A percentile compares a stretch with the other conserved stretches of the same genome.
Conservation (phyloP, 2,113 vertebrate genomes). For the Scolopax mira region DNA sequence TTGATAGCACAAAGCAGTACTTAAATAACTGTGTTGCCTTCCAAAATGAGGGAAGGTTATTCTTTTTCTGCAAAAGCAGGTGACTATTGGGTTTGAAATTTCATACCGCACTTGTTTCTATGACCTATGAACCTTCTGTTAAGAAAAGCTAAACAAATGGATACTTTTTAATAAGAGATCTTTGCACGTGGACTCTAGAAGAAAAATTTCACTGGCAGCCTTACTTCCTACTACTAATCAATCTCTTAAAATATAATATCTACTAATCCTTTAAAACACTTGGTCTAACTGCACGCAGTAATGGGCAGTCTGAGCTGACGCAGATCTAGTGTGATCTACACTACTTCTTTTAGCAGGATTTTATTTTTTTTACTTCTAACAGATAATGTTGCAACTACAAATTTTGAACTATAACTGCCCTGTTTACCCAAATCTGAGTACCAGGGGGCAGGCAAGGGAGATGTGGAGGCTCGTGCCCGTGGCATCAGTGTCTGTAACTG, state of each 20-base stretch:
- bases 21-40: background rate
- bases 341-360: background rate
- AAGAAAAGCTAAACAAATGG: slow-evolving; percentile 15
- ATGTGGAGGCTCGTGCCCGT: background rate
- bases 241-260: background rate
- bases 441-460: background rate
- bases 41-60: background rate
- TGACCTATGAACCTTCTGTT: background rate
- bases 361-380: background rate
- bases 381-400: background rate
- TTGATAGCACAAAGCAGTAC: background rate
- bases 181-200: background rate
- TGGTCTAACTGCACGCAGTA: background rate
- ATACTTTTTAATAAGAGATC: slow-evolving; percentile 22
- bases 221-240: background rate
- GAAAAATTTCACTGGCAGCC: background rate
- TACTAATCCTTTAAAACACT: slow-evolving; percentile 16
- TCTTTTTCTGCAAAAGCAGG: slow-evolving; percentile 12
- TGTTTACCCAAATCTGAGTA: background rate
- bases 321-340: background rate
- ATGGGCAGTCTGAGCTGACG: background rate
- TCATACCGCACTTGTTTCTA: slow-evolving; percentile 16
- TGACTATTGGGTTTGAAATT: slow-evolving; percentile 3
- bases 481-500: background rate
- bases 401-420: background rate